Percentiles rank a stretch among this genome's conserved stretches.
phyloP scores from a whole-genome alignment of 2,797 vertebrate genomes.

The Knipowitschia caucasica region DNA sequence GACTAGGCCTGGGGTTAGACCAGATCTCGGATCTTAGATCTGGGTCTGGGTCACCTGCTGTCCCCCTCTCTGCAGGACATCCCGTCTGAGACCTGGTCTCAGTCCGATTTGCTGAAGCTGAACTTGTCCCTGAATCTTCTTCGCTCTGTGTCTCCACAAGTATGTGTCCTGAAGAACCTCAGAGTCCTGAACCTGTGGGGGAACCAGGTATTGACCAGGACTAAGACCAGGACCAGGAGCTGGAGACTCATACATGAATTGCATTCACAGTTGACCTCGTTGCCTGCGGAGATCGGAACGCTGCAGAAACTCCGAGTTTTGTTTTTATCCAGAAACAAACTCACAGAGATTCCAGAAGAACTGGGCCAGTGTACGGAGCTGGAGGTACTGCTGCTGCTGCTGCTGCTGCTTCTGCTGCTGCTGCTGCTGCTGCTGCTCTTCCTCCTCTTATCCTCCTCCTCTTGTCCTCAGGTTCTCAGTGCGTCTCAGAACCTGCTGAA shows the following conservation, averaged over 20 bases:
- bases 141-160: not conserved
- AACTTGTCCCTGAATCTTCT: constrained; percentile 1
- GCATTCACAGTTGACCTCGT: not conserved
- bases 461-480: not conserved
- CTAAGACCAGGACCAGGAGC: not conserved
- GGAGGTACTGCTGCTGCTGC: not conserved
- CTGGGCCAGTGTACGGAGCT: constrained; percentile 1
- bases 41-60: not conserved
- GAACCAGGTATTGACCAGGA: constrained; percentile 1
- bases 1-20: not conserved
- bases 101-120: not conserved
- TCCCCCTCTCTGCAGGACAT: not conserved
- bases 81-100: not conserved
- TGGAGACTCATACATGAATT: not conserved
- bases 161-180: not conserved
- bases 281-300: not conserved
- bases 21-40: no score
- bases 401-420: not conserved
- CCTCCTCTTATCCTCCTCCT: not conserved
- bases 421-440: not conserved
- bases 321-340: constrained; percentile 4
- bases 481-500: not conserved
- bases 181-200: constrained; percentile 1
- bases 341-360: not conserved
- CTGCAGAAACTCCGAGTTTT: not conserved